Base-by-base conservation (phyloP, 2,797 vertebrate species). In the Sebastes vulpes region DNA sequence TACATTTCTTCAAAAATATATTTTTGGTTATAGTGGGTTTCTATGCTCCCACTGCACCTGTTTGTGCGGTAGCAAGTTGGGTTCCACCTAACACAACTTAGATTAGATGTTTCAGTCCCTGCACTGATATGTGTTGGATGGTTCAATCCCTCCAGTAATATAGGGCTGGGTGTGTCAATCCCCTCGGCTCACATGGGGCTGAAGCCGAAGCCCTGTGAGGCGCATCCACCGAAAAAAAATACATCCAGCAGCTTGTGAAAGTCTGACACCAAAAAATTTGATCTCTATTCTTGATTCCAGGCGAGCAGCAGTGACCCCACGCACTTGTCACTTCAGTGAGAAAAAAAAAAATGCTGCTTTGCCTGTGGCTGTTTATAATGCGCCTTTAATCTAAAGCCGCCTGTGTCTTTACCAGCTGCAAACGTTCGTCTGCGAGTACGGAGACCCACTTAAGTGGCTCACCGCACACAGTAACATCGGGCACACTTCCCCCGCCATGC, bases 361-460 rank as follows among this genome's bases (percentile, higher is more conserved):
- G 61, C 85, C 77, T 79, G 60, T 35, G 79, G 81, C 79, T 70
- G 69, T 84, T 90, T 77, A 63, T 75, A 53, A 77, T 75, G 63
- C 64, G 65, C 18, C 73, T 80, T 83, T 67, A 85, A 75, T 83
- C 56, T 60, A 25, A 75, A 88, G 75, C 77, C 2, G 65, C 42
- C 60, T 59, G 63, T 61, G 80, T 85, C 54, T 85, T 86, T 68
- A 75, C 53, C 82, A 85, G 76, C 71, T 82, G 84, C 74, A 82
- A 85, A 76, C 21, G 9, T 65, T 75, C 53, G 25, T 75, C 66
- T 83, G 66, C 23, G 2, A 59, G 81, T 68, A 75, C 57, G 32
- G 72, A 87, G 74, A 81, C 52, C 67, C 69, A 73, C 83, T 85
- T 82, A 87, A 83, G 86, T 81, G 80, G 75, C 78, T 89, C 85